Evolutionary conservation across 2,797 vertebrate species (phyloP).

Genomic region (Neoniphon sammara): DNA sequence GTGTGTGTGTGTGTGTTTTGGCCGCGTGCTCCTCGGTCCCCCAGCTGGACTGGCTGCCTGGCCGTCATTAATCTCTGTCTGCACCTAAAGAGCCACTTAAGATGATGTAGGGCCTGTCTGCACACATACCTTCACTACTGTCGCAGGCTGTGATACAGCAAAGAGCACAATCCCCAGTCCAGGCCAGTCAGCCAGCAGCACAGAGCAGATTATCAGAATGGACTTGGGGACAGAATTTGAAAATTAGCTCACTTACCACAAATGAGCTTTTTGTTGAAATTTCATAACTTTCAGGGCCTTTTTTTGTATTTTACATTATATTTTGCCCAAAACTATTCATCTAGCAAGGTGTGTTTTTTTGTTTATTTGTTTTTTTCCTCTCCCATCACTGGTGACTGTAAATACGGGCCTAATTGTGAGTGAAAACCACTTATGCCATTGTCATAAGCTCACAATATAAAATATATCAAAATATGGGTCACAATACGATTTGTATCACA

Average conservation of each 20-base stretch:
- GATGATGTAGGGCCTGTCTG: constrained; percentile 86
- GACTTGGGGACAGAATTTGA: constrained; percentile 3
- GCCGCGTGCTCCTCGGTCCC: constrained; percentile 78
- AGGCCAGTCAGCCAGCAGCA: constrained; percentile 21
- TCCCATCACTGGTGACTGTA: neutral
- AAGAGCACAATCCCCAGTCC: constrained; percentile 45
- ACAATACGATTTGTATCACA: too few relatives aligned
- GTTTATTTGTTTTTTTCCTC: neutral
- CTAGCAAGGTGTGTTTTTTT: neutral
- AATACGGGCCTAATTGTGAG: neutral
- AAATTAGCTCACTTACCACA: neutral
- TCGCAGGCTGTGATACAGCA: constrained; percentile 69
- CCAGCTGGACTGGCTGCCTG: constrained; percentile 80
- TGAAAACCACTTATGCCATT: neutral
- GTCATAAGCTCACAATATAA: neutral
- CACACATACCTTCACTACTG: constrained; percentile 83
- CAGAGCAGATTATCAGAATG: constrained; percentile 11
- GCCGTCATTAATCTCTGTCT: constrained; percentile 86
- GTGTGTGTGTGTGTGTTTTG: constrained; percentile 47
- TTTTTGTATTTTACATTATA: too few relatives aligned
- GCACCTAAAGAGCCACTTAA: constrained; percentile 87
- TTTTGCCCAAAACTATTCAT: too few relatives aligned
- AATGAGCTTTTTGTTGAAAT: too few relatives aligned
- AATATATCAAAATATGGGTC: too few relatives aligned
- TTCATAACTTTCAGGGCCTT: too few relatives aligned